phyloP scores from a whole-genome alignment of 2,797 vertebrate genomes.

The Australoheros facetus region DNA sequence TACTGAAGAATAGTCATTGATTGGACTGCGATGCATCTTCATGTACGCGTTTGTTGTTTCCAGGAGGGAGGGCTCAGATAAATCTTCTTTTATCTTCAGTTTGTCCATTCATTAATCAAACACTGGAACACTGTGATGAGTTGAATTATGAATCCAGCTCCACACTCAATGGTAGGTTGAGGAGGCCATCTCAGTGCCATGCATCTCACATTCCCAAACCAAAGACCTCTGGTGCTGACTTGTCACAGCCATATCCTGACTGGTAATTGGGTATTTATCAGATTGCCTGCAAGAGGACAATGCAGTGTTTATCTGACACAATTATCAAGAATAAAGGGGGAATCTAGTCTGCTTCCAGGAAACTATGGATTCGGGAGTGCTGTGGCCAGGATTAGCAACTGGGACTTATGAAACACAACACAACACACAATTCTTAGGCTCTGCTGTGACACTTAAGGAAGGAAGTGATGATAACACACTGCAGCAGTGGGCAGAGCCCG shows the following conservation, averaged over 20 bases:
- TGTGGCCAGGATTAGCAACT: conserved; percentile 55
- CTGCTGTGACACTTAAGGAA: conserved; percentile 47
- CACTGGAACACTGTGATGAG: conserved; percentile 80
- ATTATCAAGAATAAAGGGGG: conserved; percentile 89
- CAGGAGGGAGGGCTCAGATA: conserved; percentile 48
- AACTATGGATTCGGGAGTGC: conserved; percentile 38
- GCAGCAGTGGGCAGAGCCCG: conserved; percentile 37
- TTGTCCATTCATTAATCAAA: conserved; percentile 80
- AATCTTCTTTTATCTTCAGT: conserved; percentile 74
- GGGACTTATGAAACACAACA: conserved; percentile 65
- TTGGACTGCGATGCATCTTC: conserved; percentile 49
- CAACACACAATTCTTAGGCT: conserved; percentile 54
- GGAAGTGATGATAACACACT: conserved; percentile 58
- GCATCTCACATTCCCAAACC: conserved; percentile 42
- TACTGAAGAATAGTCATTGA: conserved; percentile 56
- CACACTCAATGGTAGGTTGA: conserved; percentile 58
- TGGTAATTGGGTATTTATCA: conserved; percentile 98
- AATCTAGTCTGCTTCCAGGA: conserved; percentile 76
- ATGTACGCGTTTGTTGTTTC: conserved; percentile 56
- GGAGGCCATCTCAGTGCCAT: conserved; percentile 48
- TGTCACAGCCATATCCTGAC: conserved; percentile 81
- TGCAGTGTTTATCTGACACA: conserved; percentile 88
- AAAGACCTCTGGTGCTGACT: conserved; percentile 70
- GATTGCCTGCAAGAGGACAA: conserved; percentile 86
- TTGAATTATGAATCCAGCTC: conserved; percentile 60